Base-by-base conservation (phyloP, 1,140 invertebrate species). In the Leptopilina boulardi region DNA sequence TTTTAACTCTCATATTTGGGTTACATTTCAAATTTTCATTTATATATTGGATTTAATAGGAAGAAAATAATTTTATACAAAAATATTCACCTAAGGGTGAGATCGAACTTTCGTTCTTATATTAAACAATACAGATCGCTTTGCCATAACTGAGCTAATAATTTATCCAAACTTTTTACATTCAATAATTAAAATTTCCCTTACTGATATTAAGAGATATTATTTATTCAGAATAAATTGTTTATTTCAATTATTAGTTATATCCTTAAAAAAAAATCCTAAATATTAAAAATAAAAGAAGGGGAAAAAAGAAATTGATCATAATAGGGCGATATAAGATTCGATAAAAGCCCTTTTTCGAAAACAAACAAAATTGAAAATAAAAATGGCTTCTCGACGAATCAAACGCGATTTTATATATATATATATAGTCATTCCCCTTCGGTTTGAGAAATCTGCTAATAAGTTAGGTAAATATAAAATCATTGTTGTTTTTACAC, bases 391-490 rank as follows among this genome's bases (percentile, higher is more conserved):
- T 70, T 54, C 51, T 38, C 18, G 26, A 30, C 74, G 79, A 80
- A 82, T 78, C 77, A 73, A 74, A 80, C 59, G 70, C 76, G 21
- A 77, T 77, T 72, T 75, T 42, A 66, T 30, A n/a, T n/a, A n/a
- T n/a, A n/a, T n/a, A n/a, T n/a, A n/a, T n/a, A 30, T 9, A 38
- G 34, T 38, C 34, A 4, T 38, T 9, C 5, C 70, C 56, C 71
- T 70, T 74, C 71, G 70, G 38, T 75, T 38, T 71, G 76, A 73
- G 79, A 84, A 85, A 86, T 85, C 83, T 86, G 81, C 82, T 89
- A 89, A 89, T 89, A 89, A 88, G 85, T 87, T 85, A 82, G 74
- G 80, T 81, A 89, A 89, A 89, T 87, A 89, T 78, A 73, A 79
- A 87, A 87, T 88, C 85, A 83, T 85, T 83, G 85, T 87, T 87